Base-by-base conservation (phyloP, 2,888 invertebrate genomes). In the Conops quadrifasciatus region DNA sequence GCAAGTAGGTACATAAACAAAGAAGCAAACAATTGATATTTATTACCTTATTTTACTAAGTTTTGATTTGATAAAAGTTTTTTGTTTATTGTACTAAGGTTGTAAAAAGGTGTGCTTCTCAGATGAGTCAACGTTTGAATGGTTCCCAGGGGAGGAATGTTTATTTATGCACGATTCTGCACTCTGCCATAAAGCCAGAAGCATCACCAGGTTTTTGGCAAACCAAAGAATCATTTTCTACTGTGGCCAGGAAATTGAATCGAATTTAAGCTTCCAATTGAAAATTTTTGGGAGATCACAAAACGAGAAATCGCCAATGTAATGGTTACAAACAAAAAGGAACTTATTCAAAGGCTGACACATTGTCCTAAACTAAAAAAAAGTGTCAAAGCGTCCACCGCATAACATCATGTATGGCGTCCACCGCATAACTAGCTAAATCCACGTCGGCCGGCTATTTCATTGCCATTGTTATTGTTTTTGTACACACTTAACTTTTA, bases 61-160 rank as follows among this genome's bases (percentile, higher is more conserved):
- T 43, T 43, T 43, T 43, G 45, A 13, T 43, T 43, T 43, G 45
- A 13, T 43, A 43, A 43, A 43, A 43, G 9, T 43, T 43, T 13
- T 43, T 43, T 43, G 45, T 43, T 43, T 43, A 43, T 43, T 43
- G 45, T 43, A 43, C 45, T 43, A 43, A 43, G 13, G 13, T 11
- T 11, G 45, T 13, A 45, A 1, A 45, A 45, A 13, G 49, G 49
- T 16, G 49, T 49, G 49, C n/a, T 49, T 49, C 49, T 49, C 49
- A 49, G 49, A 49, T 49, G 49, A 16, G 7, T 16, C 49, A 49
- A 13, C 49, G 16, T 7, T 49, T 49, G 49, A 49, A 49, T 49
- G 49, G 49, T 49, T 49, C 15, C 49, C 49, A 49, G 45, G 45
- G 45, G 45, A 45, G 45, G 45, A 45, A 45, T 45, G 45, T 45